These are phyloP conservation scores for Phalacrocorax pelagicus DNA, from an alignment of 2,113 vertebrate species.

Conservation along the genomic window DNA sequence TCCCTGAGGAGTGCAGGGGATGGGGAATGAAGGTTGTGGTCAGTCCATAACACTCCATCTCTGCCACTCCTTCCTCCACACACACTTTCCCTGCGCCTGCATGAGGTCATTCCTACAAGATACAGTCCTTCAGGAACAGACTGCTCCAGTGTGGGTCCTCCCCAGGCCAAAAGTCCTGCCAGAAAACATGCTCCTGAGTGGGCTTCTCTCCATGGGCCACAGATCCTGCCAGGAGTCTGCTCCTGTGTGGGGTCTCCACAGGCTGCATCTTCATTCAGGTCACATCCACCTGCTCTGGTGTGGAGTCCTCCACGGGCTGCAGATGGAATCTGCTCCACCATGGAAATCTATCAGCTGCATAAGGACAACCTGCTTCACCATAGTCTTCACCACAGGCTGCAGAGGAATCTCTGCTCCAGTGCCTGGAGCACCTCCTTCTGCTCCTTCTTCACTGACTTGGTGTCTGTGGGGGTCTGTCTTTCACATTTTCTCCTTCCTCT, in stretches of 20 bases:
- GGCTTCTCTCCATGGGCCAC: not conserved
- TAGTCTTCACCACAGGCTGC: not conserved
- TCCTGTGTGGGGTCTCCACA: rapidly evolving
- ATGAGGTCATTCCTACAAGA: not conserved
- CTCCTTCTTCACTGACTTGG: not conserved
- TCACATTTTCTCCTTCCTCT: not conserved
- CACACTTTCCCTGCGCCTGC: not conserved
- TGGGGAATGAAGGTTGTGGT: not conserved
- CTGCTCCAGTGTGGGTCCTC: not conserved
- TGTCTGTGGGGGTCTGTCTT: not conserved
- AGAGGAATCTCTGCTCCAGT: not conserved
- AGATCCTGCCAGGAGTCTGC: not conserved
- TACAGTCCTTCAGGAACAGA: not conserved
- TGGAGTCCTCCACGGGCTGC: not conserved
- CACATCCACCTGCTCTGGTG: not conserved
- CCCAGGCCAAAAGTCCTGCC: not conserved
- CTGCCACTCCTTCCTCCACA: not conserved
- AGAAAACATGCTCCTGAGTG: not conserved
- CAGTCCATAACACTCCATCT: not conserved
- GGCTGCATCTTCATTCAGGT: not conserved
- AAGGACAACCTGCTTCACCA: not conserved
- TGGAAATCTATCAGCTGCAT: not conserved
- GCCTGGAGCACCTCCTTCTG: not conserved
- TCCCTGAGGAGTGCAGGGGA: not conserved
- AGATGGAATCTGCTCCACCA: not conserved